Conservation (phyloP, 2,113 vertebrate genomes). For the Okapia johnstoni region DNA sequence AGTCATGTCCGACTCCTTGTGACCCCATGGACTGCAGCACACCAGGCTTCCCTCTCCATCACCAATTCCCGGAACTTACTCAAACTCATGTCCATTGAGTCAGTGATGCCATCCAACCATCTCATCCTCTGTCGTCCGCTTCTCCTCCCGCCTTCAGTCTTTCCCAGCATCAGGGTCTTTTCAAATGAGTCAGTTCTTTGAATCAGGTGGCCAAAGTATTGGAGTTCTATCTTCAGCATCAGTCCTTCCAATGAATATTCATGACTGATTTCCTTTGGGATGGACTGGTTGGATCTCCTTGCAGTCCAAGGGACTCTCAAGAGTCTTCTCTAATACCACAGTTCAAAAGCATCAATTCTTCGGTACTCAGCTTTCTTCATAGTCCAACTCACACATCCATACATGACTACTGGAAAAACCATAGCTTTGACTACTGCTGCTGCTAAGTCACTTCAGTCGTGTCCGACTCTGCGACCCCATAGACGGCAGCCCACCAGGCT, state of each 20-base stretch:
- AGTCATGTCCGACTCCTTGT: fast-evolving
- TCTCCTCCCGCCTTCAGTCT: fast-evolving
- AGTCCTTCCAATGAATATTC: not conserved
- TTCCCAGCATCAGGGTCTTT: not conserved
- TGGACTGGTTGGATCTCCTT: not conserved
- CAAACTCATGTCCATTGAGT: not conserved
- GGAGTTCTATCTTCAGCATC: not conserved
- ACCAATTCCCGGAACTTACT: not conserved
- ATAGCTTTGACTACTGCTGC: not conserved
- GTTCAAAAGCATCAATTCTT: not conserved
- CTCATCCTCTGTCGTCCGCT: not conserved
- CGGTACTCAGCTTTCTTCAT: fast-evolving
- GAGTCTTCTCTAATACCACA: not conserved
- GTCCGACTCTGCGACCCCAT: too few species aligned
- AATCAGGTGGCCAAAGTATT: not conserved
- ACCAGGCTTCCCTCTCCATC: not conserved
- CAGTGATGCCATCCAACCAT: not conserved
- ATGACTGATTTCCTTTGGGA: not conserved
- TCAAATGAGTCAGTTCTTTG: not conserved
- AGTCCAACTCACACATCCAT: not conserved
- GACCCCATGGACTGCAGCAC: not conserved
- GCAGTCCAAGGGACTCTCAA: not conserved
- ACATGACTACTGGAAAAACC: not conserved
- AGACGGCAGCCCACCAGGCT: too few species aligned
- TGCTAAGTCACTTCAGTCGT: too few species aligned